Evolutionary conservation across 2,113 vertebrate species (phyloP), one percentile per base, ranked within the genome.

Genomic region (Nothobranchius kuhntae): DNA sequence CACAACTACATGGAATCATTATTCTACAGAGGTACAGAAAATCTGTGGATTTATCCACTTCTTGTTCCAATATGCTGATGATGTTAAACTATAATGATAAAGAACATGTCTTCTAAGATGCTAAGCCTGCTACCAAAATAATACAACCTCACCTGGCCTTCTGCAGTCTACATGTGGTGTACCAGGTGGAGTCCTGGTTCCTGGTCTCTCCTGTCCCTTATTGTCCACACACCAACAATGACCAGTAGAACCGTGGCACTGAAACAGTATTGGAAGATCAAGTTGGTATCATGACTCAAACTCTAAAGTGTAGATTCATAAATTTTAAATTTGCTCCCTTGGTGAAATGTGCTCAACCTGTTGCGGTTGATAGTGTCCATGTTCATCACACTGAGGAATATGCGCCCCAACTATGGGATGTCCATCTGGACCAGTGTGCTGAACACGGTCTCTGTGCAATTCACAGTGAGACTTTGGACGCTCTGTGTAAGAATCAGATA

Each of bases 191-290:
- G 87, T 93, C 45, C 90, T 88, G 0, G 94, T 96, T n/a, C 94
- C 95, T 0, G 88, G 59, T 42, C 93, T 88, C 81, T 96, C 94
- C 42, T 90, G 87, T 21, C 95, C 95, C 0, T 73, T 58, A 0
- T 3, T 46, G 2, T 94, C 90, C 80, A 97, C 95, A 0, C 95
- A 96, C 95, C 95, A 96, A 79, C 95, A 96, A 68, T 95, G 57
- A 48, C 95, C 95, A 0, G 87, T 92, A 61, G 92, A 92, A 9
- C 89, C 40, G 1, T 89, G 85, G 1, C 85, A 85, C 87, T 89
- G 15, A 3, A 21, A n/a, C 2, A 42, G 24, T 3, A 4, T 21
- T 12, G 13, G 30, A 46, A 8, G 0, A 17, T 50, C 15, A 62
- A 3, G 9, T 35, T 7, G 7, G 11, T 46, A 30, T 38, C 17